phyloP scores from a whole-genome alignment of 2,888 invertebrate species.

The Idaea aversata region DNA sequence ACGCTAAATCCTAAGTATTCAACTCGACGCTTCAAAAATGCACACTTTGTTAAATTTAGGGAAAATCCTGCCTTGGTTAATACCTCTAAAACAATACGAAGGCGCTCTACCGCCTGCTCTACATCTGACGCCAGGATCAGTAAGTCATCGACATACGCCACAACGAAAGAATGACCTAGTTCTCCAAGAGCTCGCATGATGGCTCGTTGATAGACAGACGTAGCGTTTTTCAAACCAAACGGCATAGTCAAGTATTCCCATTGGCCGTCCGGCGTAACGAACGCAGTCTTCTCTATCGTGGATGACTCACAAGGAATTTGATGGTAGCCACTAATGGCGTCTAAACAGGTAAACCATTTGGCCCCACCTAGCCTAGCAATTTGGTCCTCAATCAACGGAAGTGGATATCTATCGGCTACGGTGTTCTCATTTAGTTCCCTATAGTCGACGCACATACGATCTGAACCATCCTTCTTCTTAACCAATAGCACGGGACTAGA shows the following conservation, averaged over 20 bases:
- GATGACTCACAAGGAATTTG: conserved; percentile 29
- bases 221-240: conserved; percentile 28
- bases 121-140: conserved; percentile 16
- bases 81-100: conserved; percentile 17
- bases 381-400: conserved; percentile 8
- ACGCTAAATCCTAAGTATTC: conserved; percentile 31
- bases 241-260: conserved; percentile 30
- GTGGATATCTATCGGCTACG: conserved; percentile 8
- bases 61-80: conserved; percentile 28
- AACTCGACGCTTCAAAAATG: conserved; percentile 25
- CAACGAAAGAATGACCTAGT: conserved; percentile 15
- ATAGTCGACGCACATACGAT: neutral
- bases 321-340: conserved; percentile 34
- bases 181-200: conserved; percentile 22
- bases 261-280: conserved; percentile 24
- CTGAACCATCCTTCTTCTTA: neutral
- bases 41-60: conserved; percentile 28
- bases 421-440: no score
- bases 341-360: conserved; percentile 26
- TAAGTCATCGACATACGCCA: conserved; percentile 29
- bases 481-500: neutral
- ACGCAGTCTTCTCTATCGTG: conserved; percentile 22
- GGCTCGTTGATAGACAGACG: conserved; percentile 25
- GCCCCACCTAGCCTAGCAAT: conserved; percentile 15
- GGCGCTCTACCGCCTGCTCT: conserved; percentile 18